Percentiles rank a stretch among this genome's conserved stretches.
Conservation (phyloP, 2,797 vertebrate genomes). For the Centropyge bicolor region DNA sequence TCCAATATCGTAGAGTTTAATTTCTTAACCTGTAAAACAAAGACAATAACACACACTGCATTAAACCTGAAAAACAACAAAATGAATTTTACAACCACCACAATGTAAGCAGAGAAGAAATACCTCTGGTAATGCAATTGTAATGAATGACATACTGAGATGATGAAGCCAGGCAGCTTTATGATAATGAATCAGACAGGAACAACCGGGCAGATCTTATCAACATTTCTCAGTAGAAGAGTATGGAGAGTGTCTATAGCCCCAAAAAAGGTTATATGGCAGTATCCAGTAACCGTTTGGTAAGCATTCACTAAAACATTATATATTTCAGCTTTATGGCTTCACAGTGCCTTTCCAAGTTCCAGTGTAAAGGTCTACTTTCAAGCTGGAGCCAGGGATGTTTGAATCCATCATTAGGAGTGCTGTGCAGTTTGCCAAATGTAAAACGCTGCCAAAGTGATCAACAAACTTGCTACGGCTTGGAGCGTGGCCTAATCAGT, state of each 20-base stretch:
- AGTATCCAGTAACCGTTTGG: background rate
- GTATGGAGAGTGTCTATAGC: background rate
- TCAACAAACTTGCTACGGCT: conserved; percentile 34
- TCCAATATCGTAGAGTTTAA: conserved; percentile 91
- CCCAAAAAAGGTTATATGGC: too few species aligned
- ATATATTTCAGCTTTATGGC: conserved; percentile 13
- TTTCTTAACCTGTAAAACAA: conserved; percentile 90
- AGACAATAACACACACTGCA: background rate
- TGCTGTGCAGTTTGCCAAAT: conserved; percentile 36
- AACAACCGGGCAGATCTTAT: conserved; percentile 1
- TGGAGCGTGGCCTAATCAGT: conserved; percentile 37
- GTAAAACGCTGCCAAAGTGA: conserved; percentile 28
- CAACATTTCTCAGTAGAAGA: background rate
- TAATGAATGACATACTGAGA: conserved; percentile 21
- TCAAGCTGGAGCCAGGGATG: conserved; percentile 29
- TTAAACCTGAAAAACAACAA: conserved; percentile 2
- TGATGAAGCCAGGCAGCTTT: background rate
- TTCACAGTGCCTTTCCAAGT: conserved; percentile 10
- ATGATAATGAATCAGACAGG: conserved; percentile 2
- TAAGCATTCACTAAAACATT: background rate
- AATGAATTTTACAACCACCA: background rate
- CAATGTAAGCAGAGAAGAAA: background rate
- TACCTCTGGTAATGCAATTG: background rate
- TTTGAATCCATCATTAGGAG: conserved; percentile 33
- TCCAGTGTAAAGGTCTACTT: conserved; percentile 33